phyloP scores from a whole-genome alignment of 2,113 vertebrate genomes.

The Pedetes capensis region DNA sequence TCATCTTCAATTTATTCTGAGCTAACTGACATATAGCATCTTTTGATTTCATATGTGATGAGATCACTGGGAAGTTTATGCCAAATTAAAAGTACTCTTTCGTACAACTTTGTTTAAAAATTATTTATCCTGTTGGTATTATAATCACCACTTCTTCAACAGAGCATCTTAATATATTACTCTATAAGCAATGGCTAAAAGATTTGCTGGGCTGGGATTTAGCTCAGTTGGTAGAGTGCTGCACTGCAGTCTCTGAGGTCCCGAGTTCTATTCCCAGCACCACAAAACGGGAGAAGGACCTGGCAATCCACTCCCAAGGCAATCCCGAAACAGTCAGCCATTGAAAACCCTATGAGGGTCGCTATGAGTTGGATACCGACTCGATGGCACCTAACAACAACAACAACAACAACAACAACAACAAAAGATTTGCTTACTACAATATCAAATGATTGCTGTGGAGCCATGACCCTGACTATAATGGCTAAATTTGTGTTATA shows the following conservation, averaged over 20 bases:
- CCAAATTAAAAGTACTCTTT: conserved; percentile 18
- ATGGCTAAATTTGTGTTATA: conserved; percentile 31
- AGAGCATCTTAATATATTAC: neutral
- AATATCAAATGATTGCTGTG: conserved; percentile 19
- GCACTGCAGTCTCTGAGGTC: too few relatives aligned
- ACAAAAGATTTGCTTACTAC: conserved; percentile 25
- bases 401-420: too few relatives aligned
- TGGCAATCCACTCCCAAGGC: too few relatives aligned
- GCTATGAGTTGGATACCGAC: too few relatives aligned
- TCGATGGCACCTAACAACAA: too few relatives aligned
- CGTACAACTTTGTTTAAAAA: neutral
- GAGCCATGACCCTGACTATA: neutral
- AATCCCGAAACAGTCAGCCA: too few relatives aligned
- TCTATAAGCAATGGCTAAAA: conserved; percentile 10
- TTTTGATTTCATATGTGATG: conserved; percentile 45
- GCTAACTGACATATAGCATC: neutral
- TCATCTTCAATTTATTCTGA: conserved; percentile 21
- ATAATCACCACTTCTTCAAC: conserved; percentile 16
- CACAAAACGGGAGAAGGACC: too few relatives aligned
- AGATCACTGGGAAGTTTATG: neutral
- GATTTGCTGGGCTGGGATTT: too few relatives aligned
- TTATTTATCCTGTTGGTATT: neutral
- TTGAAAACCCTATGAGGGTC: too few relatives aligned
- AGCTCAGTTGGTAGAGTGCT: too few relatives aligned
- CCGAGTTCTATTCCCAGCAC: too few relatives aligned